Evolutionary conservation across 2,113 vertebrate species (phyloP), one percentile per base, ranked within the genome.

Genomic region (Thunnus thynnus): DNA sequence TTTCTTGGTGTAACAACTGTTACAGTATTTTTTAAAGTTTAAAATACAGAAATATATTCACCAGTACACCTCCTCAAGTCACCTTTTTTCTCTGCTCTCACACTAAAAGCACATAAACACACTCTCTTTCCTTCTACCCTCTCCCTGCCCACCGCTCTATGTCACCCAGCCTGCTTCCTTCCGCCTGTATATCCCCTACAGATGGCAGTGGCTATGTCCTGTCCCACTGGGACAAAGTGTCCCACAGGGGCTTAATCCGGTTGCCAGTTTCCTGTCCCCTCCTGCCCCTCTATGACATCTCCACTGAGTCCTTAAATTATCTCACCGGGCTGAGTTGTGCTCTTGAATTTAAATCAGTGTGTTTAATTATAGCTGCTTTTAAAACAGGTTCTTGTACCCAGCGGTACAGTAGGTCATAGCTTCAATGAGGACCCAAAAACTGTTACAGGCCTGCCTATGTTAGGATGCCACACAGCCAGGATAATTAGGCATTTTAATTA

Each of bases 241-340:
- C 83, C 86, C 80, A 85, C 57, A 22, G 82, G 75, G 67, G 68
- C 75, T 78, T 88, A 88, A 84, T 88, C 78, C 30, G 5, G 70
- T 61, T 85, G 85, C 79, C 89, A 90, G 85, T 88, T 90, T 88
- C 86, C 86, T 81, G 71, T 83, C 78, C 78, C 76, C 70, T 78
- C 64, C 81, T 84, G 61, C 72, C 62, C 76, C 47, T 64, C 75
- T 86, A 71, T 67, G 67, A 81, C 81, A 74, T 73, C 60, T 81
- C 73, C 64, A 55, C 70, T 2, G 9, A 62, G 84, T 81, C 60
- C 82, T 90, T 77, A 83, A 84, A 83, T 85, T 72, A 86, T 84
- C 84, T 87, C 71, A 61, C 73, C 0, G 30, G 58, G 55, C 56
- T 3, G 36, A 54, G 56, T 78, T 58, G 56, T 74, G 77, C 32